Percentiles rank a stretch among this genome's conserved stretches.
These are phyloP conservation scores for Salvelinus sp. DNA, from an alignment of 2,113 vertebrate species.

Conservation along the genomic window DNA sequence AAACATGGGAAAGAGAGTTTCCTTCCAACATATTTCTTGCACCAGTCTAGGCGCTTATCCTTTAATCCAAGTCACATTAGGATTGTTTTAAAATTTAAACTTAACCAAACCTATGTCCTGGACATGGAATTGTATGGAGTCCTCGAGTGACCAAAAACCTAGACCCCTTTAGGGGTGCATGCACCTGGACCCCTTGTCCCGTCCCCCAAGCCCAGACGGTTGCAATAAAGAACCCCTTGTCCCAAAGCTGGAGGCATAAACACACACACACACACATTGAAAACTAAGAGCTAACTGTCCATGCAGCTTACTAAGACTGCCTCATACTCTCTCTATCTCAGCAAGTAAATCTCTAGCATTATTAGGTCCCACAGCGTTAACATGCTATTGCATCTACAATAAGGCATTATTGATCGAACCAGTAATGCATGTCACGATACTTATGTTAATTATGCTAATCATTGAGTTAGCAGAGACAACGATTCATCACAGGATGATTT, in stretches of 20 bases:
- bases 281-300: neutral
- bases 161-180: neutral
- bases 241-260: neutral
- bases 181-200: slow-evolving; percentile 5
- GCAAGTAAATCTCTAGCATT: neutral
- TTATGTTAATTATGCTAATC: neutral
- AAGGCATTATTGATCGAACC: neutral
- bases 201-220: neutral
- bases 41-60: too few species aligned
- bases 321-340: neutral
- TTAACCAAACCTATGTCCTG: too few species aligned
- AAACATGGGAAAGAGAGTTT: too few species aligned
- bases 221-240: slow-evolving; percentile 1
- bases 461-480: neutral
- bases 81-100: too few species aligned
- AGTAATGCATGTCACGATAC: neutral
- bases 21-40: too few species aligned
- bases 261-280: neutral
- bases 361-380: neutral
- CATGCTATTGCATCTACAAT: neutral
- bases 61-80: too few species aligned
- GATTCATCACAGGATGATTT: neutral
- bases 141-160: too few species aligned
- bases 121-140: too few species aligned
- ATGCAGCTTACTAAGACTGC: neutral